Evolutionary conservation across 2,888 invertebrate genomes (phyloP).

Genomic region (Sphaerophoria taeniata): DNA sequence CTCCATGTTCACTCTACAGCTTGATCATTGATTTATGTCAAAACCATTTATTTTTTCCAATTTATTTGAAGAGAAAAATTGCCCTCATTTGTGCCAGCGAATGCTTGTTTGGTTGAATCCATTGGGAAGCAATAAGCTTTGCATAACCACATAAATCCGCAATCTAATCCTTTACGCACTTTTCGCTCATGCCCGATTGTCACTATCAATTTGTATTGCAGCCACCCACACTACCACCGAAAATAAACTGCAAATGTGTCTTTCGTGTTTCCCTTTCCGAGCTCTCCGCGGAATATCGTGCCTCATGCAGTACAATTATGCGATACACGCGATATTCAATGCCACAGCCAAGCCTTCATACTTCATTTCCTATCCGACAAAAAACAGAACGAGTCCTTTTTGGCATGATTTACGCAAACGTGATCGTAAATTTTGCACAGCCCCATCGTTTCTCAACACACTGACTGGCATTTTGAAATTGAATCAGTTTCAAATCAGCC

Average conservation of each 20-base stretch:
- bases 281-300: not conserved
- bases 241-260: conserved; percentile 69
- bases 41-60: no score
- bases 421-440: conserved; percentile 69
- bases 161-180: conserved; percentile 70
- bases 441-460: not conserved
- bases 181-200: conserved; percentile 60
- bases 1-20: no score
- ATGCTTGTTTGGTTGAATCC: no score
- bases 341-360: not conserved
- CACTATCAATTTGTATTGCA: conserved; percentile 69
- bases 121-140: conserved; percentile 42
- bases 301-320: conserved; percentile 30
- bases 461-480: conserved; percentile 59
- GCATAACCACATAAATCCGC: conserved; percentile 57
- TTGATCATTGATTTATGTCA: no score
- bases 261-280: not conserved
- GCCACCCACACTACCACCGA: conserved; percentile 33
- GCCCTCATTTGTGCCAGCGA: no score
- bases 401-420: conserved; percentile 73
- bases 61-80: no score
- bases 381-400: conserved; percentile 38
- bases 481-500: conserved; percentile 73
- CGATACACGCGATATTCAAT: not conserved
- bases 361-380: conserved; percentile 51